Base-by-base conservation (phyloP, 1,140 invertebrate species). In the Drosophila melanica region DNA sequence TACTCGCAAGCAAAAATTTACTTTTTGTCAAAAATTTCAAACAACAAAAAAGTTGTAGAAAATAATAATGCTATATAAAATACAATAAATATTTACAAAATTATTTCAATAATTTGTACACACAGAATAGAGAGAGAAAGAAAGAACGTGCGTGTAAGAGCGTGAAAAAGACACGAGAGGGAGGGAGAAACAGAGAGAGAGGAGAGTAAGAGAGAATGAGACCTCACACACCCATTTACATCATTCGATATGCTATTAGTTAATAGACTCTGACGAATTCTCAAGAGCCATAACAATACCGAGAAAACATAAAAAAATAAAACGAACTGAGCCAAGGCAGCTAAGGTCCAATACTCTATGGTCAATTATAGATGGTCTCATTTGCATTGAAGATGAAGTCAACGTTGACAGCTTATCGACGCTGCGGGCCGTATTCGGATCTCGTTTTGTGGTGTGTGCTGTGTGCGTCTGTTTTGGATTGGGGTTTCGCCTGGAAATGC, bases 351-450 rank as follows among this genome's bases (percentile, higher is more conserved):
- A 50, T 63, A 62, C 35, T 57, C 39, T 16, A 14, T 18, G 54
- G 45, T 58, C 69, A 66, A 58, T 60, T 60, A 35, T 68, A 41
- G 64, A 57, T 14, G 14, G 35, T 37, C 64, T 87, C 79, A 87
- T 87, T 87, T 87, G 79, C 82, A 87, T 87, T 6, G 18, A 33
- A 80, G 57, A 82, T 66, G 64, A 64, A 77, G 58, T 65, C 71
- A 48, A 65, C 41, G 67, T 47, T 65, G 62, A 57, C 53, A 58
- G 20, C 51, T 51, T 42, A 41, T 68, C 41, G 50, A 3, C 27
- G 64, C 18, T 35, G 51, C 33, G 9, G 23, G 18, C 6, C 33
- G 11, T 23, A 50, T 23, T 50, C 67, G 63, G 27, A 54, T 44
- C 39, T 58, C 41, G 57, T 78, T 51, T 44, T 50, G 27, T 63